phyloP scores from a whole-genome alignment of 2,888 invertebrate genomes.

The Elgonia sp. region DNA sequence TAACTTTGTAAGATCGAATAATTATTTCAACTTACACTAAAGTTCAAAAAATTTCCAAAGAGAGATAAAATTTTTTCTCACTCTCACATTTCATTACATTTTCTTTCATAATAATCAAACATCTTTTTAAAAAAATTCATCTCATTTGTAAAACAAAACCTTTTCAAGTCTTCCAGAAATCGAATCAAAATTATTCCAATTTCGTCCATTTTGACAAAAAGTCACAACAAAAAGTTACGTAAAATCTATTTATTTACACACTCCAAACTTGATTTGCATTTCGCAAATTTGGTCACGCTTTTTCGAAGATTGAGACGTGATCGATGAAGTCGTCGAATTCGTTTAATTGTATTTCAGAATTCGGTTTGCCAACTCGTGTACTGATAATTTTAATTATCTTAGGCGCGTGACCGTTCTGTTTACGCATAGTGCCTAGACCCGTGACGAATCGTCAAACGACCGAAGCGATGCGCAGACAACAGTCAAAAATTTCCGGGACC shows the following conservation, averaged over 20 bases:
- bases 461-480: slow-evolving; percentile 15
- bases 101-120: no score
- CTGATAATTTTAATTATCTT: background rate
- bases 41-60: background rate
- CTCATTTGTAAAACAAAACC: no score
- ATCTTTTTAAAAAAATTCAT: no score
- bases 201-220: no score
- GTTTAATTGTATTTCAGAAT: slow-evolving; percentile 40
- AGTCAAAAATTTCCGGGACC: slow-evolving; percentile 22
- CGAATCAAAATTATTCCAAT: no score
- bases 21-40: background rate
- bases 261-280: background rate
- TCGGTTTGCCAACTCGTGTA: slow-evolving; percentile 12
- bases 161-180: no score
- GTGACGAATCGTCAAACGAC: slow-evolving; percentile 42
- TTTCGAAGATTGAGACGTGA: slow-evolving; percentile 31
- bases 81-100: no score
- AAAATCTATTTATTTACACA: no score
- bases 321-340: slow-evolving; percentile 29
- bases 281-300: slow-evolving; percentile 30
- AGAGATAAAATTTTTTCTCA: background rate
- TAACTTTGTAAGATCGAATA: slow-evolving; percentile 3
- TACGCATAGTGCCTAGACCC: slow-evolving; percentile 2
- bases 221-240: no score
- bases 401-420: slow-evolving; percentile 29